These are phyloP conservation scores for Zaprionus ornatus DNA, from an alignment of 1,140 invertebrate species.

Conservation along the genomic window DNA sequence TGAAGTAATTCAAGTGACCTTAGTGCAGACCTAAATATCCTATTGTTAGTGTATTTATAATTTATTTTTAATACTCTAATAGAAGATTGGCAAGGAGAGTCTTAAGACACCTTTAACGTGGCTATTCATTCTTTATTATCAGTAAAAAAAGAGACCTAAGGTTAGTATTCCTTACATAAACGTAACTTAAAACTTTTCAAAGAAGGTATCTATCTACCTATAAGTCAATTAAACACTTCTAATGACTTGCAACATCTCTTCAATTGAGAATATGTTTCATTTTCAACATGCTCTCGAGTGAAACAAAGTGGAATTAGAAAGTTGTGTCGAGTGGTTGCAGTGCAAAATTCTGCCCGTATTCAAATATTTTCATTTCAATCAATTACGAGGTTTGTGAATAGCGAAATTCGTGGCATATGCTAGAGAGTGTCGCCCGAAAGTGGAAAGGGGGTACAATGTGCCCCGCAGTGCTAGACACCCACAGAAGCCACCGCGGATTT, in stretches of 20 bases:
- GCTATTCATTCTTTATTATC: too few relatives aligned
- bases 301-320: background rate
- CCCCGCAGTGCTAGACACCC: slow-evolving; percentile 30
- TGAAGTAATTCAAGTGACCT: too few relatives aligned
- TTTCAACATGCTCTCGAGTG: background rate
- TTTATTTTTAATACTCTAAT: too few relatives aligned
- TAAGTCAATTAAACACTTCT: background rate
- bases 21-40: too few relatives aligned
- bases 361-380: background rate
- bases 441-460: slow-evolving; percentile 16
- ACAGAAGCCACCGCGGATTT: slow-evolving; percentile 42
- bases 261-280: background rate
- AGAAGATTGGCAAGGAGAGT: too few relatives aligned
- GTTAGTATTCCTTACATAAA: too few relatives aligned
- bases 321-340: background rate
- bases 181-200: too few relatives aligned
- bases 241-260: background rate
- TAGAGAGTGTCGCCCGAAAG: slow-evolving; percentile 30
- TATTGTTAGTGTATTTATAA: too few relatives aligned
- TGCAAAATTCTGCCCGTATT: background rate
- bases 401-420: slow-evolving; percentile 53
- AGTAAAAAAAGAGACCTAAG: too few relatives aligned
- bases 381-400: slow-evolving; percentile 9
- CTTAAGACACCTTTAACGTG: too few relatives aligned
- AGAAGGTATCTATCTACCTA: too few relatives aligned